These are phyloP conservation scores for Zaprionus nigranus DNA, from an alignment of 1,140 invertebrate species.

Conservation along the genomic window DNA sequence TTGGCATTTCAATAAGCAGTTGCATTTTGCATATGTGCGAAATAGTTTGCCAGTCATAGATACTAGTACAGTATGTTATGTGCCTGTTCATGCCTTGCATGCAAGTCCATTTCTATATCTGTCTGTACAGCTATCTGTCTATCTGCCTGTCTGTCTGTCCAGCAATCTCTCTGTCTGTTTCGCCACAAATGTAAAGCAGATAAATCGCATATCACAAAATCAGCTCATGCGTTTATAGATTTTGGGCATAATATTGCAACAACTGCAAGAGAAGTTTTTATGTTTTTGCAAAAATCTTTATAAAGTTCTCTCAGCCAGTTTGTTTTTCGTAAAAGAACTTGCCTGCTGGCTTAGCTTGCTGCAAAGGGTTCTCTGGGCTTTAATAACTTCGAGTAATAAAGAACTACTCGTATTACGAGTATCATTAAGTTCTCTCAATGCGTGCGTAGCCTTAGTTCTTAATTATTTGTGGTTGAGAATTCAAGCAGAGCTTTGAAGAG, in stretches of 20 bases:
- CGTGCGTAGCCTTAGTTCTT: too few relatives aligned
- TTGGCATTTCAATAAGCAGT: constrained; percentile 52
- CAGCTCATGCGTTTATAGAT: constrained; percentile 13
- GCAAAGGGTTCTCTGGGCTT: too few relatives aligned
- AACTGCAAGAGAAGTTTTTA: background rate
- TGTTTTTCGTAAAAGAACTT: too few relatives aligned
- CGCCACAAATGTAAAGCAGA: constrained; percentile 22
- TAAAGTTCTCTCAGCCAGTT: too few relatives aligned
- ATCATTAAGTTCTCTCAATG: too few relatives aligned
- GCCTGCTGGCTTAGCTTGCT: background rate
- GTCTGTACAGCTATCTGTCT: constrained; percentile 5
- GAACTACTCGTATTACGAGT: too few relatives aligned
- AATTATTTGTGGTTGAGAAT: too few relatives aligned
- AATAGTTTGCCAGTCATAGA: constrained; percentile 16
- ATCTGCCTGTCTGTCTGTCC: background rate
- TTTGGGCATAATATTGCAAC: background rate
- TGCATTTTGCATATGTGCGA: constrained; percentile 39
- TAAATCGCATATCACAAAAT: constrained; percentile 31
- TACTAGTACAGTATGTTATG: background rate
- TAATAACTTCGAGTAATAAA: background rate
- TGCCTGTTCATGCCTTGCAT: background rate
- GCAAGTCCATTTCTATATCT: background rate
- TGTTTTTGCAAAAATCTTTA: too few relatives aligned
- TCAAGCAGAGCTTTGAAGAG: too few relatives aligned
- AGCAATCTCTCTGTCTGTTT: background rate